Percentiles rank a stretch among this genome's conserved stretches.
phyloP scores from a whole-genome alignment of 2,113 vertebrate genomes.

The Odocoileus hemionus region DNA sequence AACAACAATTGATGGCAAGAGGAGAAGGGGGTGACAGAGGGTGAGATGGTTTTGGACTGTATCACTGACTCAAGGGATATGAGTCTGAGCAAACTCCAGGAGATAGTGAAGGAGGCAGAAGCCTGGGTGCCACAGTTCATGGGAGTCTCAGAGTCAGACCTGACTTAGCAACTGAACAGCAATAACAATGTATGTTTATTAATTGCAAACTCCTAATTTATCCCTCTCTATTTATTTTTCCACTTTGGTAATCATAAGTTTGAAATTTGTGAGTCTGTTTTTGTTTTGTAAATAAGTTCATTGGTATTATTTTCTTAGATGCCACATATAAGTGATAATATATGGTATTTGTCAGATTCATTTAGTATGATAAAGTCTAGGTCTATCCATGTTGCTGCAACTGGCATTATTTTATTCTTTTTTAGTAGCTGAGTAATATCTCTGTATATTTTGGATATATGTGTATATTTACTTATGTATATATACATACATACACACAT shows the following conservation, averaged over 20 bases:
- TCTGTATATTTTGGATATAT: not conserved
- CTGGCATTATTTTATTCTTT: not conserved
- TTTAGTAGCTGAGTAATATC: not conserved
- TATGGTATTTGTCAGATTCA: not conserved
- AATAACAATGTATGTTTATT: not conserved
- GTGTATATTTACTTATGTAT: not conserved
- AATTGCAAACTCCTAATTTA: not conserved
- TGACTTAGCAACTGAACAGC: not conserved
- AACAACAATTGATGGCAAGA: not conserved
- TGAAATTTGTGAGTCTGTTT: not conserved
- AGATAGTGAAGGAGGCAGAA: not conserved
- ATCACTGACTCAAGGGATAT: not conserved
- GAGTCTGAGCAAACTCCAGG: not conserved
- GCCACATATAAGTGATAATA: not conserved
- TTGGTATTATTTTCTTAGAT: not conserved
- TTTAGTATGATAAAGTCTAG: not conserved
- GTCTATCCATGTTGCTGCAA: not conserved
- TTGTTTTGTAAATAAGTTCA: not conserved
- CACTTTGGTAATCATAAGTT: not conserved
- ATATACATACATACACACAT: not conserved
- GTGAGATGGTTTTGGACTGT: not conserved
- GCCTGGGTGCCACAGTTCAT: not conserved
- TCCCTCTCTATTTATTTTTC: not conserved
- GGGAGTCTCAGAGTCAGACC: not conserved
- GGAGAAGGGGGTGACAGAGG: not conserved